Evolutionary conservation across 2,888 invertebrate genomes (phyloP), one percentile per base, ranked within the genome.

Genomic region (Buathra laborator): DNA sequence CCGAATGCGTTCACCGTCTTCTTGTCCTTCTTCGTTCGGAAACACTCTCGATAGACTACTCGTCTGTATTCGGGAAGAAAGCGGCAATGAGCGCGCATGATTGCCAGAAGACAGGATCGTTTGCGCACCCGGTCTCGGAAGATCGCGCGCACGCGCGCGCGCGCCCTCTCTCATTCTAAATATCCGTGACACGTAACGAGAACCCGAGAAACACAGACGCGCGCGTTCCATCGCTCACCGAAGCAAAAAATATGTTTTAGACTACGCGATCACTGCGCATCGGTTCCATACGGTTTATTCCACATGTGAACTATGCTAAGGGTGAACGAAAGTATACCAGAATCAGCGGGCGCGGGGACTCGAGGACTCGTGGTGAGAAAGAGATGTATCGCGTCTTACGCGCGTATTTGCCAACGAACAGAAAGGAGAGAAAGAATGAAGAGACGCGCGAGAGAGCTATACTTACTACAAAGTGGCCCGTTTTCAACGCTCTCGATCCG

Each of bases 401-500:
- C 81, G 85, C 75, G 75, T 79, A 85, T 85, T 85, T 82, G 78
- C 81, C 85, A 79, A 81, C 70, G 78, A 75, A 74, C 37, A n/a
- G 56, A 72, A 75, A 51, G 43, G 32, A 44, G 74, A 81, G 66
- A 48, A 67, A 68, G 59, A 74, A 67, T 51, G 37, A 51, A 1
- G 70, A 70, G 29, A 59, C 14, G 75, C 53, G 48, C 68, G 62
- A 76, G 75, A 76, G 75, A 76, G 59, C 71, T 78, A 78, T 74
- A 78, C 74, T 83, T 83, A 78, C 74, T 85, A 85, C 85, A 79
- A 82, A 79, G 85, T 85, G 85, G 89, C 87, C 88, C 88, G 89
- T 91, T 91, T 59, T 90, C 88, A 88, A 87, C 86, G 87, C 89
- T 88, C 86, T 86, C 89, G 86, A 88, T 90, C 86, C 86, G 86